Evolutionary conservation across 2,113 vertebrate genomes (phyloP).

Genomic region (Oryzias curvinotus): DNA sequence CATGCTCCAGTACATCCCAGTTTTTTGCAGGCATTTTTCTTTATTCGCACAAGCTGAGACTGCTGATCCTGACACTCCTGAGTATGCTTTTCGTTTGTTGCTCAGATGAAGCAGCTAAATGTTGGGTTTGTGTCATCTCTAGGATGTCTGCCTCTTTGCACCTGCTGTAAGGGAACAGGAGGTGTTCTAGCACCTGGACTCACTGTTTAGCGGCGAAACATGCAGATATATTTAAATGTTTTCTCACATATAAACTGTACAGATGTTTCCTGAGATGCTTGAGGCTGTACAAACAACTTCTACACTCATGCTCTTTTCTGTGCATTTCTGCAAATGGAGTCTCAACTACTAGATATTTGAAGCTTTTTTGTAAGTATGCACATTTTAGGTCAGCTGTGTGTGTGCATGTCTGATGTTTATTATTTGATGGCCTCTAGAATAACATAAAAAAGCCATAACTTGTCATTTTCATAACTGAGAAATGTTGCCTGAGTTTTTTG

Average conservation of each 20-base stretch:
- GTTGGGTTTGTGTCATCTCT: background rate
- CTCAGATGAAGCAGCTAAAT: constrained; percentile 19
- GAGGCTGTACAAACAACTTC: constrained; percentile 43
- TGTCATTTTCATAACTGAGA: constrained; percentile 33
- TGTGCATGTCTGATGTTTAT: constrained; percentile 25
- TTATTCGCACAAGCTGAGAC: background rate
- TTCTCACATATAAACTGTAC: constrained; percentile 24
- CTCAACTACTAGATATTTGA: constrained; percentile 37
- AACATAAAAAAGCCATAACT: constrained; percentile 50
- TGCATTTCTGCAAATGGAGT: constrained; percentile 33
- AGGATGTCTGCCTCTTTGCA: constrained; percentile 13
- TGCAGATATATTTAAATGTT: constrained; percentile 34
- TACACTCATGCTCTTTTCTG: constrained; percentile 13
- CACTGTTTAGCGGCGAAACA: constrained; percentile 21
- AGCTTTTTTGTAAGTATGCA: constrained; percentile 14
- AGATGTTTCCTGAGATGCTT: constrained; percentile 60
- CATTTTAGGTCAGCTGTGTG: constrained; percentile 33
- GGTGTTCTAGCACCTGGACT: constrained; percentile 17
- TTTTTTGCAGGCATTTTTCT: background rate
- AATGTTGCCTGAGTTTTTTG: constrained; percentile 12
- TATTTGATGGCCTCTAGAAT: constrained; percentile 28
- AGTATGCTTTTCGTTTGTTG: constrained; percentile 29
- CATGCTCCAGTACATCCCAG: constrained; percentile 1
- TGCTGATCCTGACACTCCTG: constrained; percentile 31
- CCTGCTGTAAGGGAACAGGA: constrained; percentile 28